A percentile compares a stretch with the other conserved stretches of the same genome.
Conservation (phyloP, 2,797 vertebrate genomes). For the Tinamus major region DNA sequence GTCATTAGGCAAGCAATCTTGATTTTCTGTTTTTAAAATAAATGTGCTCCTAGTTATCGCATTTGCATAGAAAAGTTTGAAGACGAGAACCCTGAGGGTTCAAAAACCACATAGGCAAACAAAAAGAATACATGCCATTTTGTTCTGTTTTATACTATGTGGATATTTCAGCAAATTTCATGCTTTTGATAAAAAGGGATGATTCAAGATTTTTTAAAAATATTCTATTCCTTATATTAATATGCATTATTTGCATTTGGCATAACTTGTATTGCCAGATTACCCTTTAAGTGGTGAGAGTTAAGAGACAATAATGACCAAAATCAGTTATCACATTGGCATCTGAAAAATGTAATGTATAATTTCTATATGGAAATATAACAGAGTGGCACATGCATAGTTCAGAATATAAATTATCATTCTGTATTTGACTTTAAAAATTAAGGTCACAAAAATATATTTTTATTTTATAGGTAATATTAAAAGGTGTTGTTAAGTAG, state of each 20-base stretch:
- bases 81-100: fast-evolving
- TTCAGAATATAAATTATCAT: background rate
- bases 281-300: background rate
- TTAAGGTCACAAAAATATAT: background rate
- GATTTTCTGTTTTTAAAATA: background rate
- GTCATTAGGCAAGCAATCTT: background rate
- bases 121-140: background rate
- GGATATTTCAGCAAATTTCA: background rate
- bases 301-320: background rate
- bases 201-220: background rate
- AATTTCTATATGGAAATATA: background rate
- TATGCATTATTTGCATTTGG: background rate
- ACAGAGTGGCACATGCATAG: background rate
- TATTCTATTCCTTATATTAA: background rate
- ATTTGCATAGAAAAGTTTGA: background rate
- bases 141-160: background rate
- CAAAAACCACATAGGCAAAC: background rate
- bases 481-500: background rate
- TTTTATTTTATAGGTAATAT: background rate
- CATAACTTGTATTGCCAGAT: background rate
- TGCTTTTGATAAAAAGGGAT: background rate
- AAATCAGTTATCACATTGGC: background rate
- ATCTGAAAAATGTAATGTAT: background rate
- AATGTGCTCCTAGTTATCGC: background rate
- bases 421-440: background rate